A percentile compares a stretch with the other conserved stretches of the same genome.
phyloP scores from a whole-genome alignment of 2,113 vertebrate genomes.

The Catharus bicknelli region DNA sequence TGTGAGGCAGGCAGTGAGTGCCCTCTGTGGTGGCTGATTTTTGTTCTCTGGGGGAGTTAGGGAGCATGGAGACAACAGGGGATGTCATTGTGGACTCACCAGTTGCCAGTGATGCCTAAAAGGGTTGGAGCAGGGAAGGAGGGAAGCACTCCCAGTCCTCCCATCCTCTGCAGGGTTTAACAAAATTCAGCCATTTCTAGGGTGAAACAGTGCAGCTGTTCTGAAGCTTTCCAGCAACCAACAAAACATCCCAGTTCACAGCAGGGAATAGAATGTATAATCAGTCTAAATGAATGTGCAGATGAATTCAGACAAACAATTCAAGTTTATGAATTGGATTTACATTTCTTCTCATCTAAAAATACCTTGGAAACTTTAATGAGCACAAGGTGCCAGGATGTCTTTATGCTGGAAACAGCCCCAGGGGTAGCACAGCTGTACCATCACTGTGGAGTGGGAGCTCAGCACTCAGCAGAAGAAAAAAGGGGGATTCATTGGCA shows the following conservation, averaged over 20 bases:
- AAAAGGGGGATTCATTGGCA: background rate
- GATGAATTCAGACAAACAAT: background rate
- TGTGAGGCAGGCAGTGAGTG: background rate
- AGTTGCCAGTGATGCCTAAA: background rate
- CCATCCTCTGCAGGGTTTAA: background rate
- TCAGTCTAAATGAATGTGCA: background rate
- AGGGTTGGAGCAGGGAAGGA: background rate
- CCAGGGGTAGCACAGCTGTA: background rate
- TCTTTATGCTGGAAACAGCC: background rate
- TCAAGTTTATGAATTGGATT: background rate
- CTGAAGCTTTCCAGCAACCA: background rate
- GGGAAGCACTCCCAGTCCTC: background rate
- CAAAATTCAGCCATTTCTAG: background rate
- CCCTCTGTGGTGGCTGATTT: background rate
- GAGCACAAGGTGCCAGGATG: background rate
- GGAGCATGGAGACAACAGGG: background rate
- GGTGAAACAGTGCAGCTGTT: background rate
- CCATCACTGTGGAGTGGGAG: rapidly evolving
- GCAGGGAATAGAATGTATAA: background rate
- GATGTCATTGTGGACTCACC: background rate
- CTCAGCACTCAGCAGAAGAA: background rate
- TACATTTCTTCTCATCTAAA: background rate
- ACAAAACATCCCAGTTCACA: background rate
- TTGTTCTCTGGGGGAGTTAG: background rate
- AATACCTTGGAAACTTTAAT: background rate